Evolutionary conservation across 2,113 vertebrate species (phyloP), one percentile per base, ranked within the genome.

Genomic region (Pontoporia blainvillei): DNA sequence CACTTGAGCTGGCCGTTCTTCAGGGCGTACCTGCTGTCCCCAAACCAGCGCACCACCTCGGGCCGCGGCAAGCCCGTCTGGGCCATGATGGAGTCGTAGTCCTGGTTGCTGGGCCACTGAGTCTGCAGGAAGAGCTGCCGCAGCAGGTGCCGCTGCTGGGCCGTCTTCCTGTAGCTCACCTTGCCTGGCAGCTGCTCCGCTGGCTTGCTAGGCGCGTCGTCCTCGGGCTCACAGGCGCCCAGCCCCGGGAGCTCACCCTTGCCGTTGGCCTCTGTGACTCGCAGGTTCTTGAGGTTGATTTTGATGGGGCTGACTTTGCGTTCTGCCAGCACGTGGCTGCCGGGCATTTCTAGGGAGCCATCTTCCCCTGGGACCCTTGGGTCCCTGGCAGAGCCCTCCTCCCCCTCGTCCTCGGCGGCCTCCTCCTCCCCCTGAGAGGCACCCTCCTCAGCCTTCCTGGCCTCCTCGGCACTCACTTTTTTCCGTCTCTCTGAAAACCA

Each of bases 271-370:
- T 99, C 99, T 0, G 99, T 99, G 94, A 99, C 99, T 91, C 99
- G 99, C 86, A 99, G 99, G 98, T 99, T 99, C 97, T 99, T 99
- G 86, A 99, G 98, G 96, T 99, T 99, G 95, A 99, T 99, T 98
- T 99, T 99, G 97, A 99, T 99, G 76, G 99, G 99, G 97, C 99
- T 99, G 93, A 99, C 99, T 96, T 99, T 99, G 61, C 99, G 99
- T 86, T 99, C 99, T 0, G 61, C 96, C 0, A 94, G 93, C 29
- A 21, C 67, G 0, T 23, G 94, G n/a, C 57, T 90, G 49, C 98
- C 93, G 0, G 96, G 97, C n/a, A 79, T 10, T 1, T 99, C 99
- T 6, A 98, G 97, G 25, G 98, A 99, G 92, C 98, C 98, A 0
- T 98, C 99, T 61, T 99, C 99, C 0, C 99, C 97, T 4, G 96